phyloP scores from a whole-genome alignment of 2,113 vertebrate genomes.

The Actenoides hombroni region DNA sequence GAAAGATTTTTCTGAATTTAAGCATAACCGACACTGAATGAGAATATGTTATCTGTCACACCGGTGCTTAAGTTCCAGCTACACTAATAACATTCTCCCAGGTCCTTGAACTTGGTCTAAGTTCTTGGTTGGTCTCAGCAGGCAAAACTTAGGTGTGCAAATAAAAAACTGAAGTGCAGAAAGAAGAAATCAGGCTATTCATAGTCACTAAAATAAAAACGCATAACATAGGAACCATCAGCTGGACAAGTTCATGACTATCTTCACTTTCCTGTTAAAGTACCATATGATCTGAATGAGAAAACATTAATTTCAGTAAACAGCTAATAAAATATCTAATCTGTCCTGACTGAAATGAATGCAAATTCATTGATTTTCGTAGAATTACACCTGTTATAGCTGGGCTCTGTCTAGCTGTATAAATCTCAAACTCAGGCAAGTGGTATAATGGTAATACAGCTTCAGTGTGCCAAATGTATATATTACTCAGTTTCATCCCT shows the following conservation, averaged over 20 bases:
- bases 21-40: neutral
- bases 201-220: neutral
- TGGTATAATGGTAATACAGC: neutral
- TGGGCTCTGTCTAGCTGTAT: neutral
- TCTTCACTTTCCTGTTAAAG: neutral
- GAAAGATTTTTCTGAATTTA: constrained; percentile 21
- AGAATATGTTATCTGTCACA: neutral
- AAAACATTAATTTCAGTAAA: neutral
- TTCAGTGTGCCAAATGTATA: neutral
- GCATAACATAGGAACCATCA: neutral
- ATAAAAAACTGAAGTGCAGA: neutral
- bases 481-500: neutral
- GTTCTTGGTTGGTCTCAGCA: neutral
- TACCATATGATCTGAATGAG: neutral
- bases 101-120: neutral
- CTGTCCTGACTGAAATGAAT: neutral
- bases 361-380: neutral
- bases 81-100: neutral
- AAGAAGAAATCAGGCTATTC: neutral
- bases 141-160: neutral
- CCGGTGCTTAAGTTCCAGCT: neutral
- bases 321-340: neutral
- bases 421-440: neutral
- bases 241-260: neutral
- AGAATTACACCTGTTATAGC: neutral